phyloP scores from a whole-genome alignment of 2,113 vertebrate species.

The Thymallus thymallus region DNA sequence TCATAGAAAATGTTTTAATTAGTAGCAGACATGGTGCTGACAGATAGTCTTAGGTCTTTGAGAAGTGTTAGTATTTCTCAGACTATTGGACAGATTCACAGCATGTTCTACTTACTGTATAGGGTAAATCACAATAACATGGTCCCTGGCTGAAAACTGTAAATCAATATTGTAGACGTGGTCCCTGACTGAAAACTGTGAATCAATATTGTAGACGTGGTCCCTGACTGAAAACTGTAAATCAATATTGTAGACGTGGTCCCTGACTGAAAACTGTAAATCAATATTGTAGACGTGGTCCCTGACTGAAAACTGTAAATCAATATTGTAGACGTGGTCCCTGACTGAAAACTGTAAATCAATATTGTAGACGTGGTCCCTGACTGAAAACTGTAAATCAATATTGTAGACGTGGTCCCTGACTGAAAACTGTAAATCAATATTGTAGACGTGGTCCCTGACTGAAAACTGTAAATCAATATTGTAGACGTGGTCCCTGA shows the following conservation, averaged over 20 bases:
- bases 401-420: not conserved
- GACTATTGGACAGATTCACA: not conserved
- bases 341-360: not conserved
- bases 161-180: not conserved
- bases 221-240: not conserved
- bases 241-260: not conserved
- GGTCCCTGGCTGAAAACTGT: not conserved
- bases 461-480: not conserved
- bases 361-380: not conserved
- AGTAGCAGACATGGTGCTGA: conserved; percentile 10
- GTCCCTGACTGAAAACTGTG: not conserved
- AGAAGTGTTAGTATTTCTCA: not conserved
- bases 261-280: not conserved
- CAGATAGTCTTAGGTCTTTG: not conserved
- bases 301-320: not conserved
- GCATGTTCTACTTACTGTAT: not conserved
- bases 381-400: not conserved
- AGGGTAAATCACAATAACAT: not conserved
- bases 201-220: not conserved
- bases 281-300: not conserved
- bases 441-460: not conserved
- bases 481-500: not conserved
- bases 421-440: not conserved
- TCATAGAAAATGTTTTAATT: conserved; percentile 3
- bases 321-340: not conserved